phyloP scores from a whole-genome alignment of 2,113 vertebrate genomes.

The Pteronura brasiliensis region DNA sequence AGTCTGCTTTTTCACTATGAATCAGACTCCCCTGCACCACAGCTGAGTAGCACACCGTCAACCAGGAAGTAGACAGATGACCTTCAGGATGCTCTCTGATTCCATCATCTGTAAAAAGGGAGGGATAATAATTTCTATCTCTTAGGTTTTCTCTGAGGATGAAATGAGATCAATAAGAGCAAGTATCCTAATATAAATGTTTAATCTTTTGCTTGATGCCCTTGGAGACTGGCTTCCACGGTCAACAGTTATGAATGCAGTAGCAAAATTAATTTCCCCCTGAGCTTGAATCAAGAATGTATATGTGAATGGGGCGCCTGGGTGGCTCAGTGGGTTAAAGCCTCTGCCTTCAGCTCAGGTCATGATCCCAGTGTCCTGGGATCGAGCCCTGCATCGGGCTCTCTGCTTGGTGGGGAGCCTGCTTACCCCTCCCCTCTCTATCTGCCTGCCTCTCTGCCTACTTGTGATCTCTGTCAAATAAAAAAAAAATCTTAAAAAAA shows the following conservation, averaged over 20 bases:
- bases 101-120: not conserved
- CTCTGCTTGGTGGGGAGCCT: too few relatives aligned
- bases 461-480: too few relatives aligned
- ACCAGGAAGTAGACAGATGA: not conserved
- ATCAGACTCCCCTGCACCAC: not conserved
- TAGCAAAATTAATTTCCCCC: not conserved
- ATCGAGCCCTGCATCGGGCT: too few relatives aligned
- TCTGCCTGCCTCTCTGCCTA: too few relatives aligned
- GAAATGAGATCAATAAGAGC: conserved; percentile 20
- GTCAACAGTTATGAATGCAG: not conserved
- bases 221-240: not conserved
- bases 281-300: not conserved
- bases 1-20: not conserved
- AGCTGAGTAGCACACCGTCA: not conserved
- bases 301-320: too few relatives aligned
- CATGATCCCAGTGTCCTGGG: too few relatives aligned
- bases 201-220: conserved; percentile 6
- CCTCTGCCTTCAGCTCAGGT: too few relatives aligned
- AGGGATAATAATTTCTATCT: not conserved
- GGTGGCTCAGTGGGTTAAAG: too few relatives aligned
- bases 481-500: too few relatives aligned
- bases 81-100: not conserved
- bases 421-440: too few relatives aligned
- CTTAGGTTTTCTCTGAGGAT: conserved; percentile 26
- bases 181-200: not conserved